These are phyloP conservation scores for Calameuta filiformis DNA, from an alignment of 2,888 invertebrate genomes.

Conservation along the genomic window DNA sequence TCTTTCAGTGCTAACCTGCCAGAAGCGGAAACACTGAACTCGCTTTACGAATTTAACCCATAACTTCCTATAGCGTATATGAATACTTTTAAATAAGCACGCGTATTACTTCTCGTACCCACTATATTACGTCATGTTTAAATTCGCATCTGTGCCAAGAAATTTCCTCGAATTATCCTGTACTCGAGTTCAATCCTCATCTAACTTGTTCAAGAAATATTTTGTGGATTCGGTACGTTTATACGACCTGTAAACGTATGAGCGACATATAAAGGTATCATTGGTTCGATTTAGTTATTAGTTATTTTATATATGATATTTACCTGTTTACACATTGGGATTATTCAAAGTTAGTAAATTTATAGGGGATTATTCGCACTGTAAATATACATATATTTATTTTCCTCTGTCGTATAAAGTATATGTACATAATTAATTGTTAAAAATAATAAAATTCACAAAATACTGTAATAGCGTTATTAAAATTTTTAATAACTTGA, in stretches of 20 bases:
- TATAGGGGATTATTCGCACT: neutral
- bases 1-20: neutral
- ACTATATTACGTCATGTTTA: no score
- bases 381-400: neutral
- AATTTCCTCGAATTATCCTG: neutral
- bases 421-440: neutral
- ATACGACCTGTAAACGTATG: no score
- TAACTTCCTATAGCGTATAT: neutral
- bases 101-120: no score
- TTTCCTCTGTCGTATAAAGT: no score
- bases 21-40: neutral
- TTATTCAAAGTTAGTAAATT: neutral
- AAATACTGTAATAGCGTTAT: no score
- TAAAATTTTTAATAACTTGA: neutral
- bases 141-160: neutral
- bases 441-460: neutral
- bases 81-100: no score
- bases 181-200: neutral
- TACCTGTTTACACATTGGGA: neutral
- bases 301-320: neutral
- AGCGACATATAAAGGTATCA: no score
- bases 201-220: neutral
- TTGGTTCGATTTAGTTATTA: neutral
- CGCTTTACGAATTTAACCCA: neutral
- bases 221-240: neutral